Percentiles rank a stretch among this genome's conserved stretches.
These are phyloP conservation scores for Champsocephalus esox DNA, from an alignment of 2,797 vertebrate species.

Conservation along the genomic window DNA sequence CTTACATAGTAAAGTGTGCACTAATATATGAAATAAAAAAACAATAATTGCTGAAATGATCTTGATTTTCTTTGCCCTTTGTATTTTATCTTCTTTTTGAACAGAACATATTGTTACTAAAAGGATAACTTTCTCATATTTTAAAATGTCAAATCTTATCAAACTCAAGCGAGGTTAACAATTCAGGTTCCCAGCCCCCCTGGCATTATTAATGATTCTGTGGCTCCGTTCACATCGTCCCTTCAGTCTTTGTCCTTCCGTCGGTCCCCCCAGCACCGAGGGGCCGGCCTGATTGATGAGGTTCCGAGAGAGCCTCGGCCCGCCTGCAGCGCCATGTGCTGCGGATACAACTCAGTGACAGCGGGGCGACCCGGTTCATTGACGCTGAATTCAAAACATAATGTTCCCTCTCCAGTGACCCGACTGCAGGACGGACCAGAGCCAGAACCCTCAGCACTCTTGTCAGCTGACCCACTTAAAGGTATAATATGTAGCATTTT, in stretches of 20 bases:
- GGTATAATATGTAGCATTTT: no score
- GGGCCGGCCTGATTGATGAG: conserved; percentile 61
- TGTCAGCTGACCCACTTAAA: conserved; percentile 9
- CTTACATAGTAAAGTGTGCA: conserved; percentile 29
- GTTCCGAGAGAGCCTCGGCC: conserved; percentile 29
- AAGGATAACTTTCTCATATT: neutral
- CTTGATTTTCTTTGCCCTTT: neutral
- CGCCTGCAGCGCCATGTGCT: conserved; percentile 60
- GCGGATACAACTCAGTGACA: conserved; percentile 34
- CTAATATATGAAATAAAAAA: conserved; percentile 40
- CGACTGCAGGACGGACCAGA: neutral
- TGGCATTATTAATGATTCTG: neutral
- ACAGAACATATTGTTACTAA: neutral
- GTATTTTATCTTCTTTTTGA: neutral
- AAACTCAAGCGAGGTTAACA: neutral
- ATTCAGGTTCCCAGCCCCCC: neutral
- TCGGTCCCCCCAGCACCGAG: conserved; percentile 31
- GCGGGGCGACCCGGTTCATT: conserved; percentile 48
- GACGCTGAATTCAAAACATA: conserved; percentile 36
- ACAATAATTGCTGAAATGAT: neutral
- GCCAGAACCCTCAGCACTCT: conserved; percentile 7
- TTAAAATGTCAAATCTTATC: neutral
- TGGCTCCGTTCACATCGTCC: neutral
- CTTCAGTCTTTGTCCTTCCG: conserved; percentile 31
- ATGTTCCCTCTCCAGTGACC: conserved; percentile 39